phyloP scores from a whole-genome alignment of 2,888 invertebrate genomes.

The Aelia acuminata region DNA sequence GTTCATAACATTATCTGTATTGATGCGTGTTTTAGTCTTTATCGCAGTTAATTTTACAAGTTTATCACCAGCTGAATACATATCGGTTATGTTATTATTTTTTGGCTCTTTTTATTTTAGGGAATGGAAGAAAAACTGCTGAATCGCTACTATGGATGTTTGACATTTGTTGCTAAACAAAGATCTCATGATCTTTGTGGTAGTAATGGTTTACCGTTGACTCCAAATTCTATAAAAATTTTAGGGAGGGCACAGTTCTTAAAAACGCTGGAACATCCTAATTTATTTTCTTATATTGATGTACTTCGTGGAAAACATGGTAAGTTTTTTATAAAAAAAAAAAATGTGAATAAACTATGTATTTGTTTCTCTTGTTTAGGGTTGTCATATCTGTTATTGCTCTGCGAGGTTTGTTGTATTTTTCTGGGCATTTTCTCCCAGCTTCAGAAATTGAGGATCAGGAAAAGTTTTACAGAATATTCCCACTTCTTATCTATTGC shows the following conservation, averaged over 20 bases:
- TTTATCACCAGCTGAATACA: neutral
- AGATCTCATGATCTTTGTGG: conserved; percentile 94
- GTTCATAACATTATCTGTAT: neutral
- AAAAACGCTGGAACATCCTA: conserved; percentile 82
- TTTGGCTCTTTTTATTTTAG: neutral
- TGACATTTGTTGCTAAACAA: conserved; percentile 89
- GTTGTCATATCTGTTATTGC: neutral
- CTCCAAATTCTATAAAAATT: conserved; percentile 96
- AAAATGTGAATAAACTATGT: neutral
- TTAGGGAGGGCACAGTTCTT: conserved; percentile 89
- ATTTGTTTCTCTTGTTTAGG: neutral
- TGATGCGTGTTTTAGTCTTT: neutral
- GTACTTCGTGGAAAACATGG: conserved; percentile 95
- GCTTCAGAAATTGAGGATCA: neutral
- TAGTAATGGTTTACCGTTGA: conserved; percentile 94
- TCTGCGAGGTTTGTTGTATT: neutral
- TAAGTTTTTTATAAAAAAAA: conserved; percentile 69
- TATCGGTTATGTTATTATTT: conserved; percentile 39
- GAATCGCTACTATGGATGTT: conserved; percentile 56
- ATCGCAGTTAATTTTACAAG: neutral
- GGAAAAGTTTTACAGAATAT: neutral
- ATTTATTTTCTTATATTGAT: conserved; percentile 92
- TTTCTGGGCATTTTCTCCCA: neutral
- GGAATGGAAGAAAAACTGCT: conserved; percentile 52
- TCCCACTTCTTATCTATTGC: no score